Evolutionary conservation across 2,888 invertebrate species (phyloP), one percentile per base, ranked within the genome.

Genomic region (Hoplodrina blanda): DNA sequence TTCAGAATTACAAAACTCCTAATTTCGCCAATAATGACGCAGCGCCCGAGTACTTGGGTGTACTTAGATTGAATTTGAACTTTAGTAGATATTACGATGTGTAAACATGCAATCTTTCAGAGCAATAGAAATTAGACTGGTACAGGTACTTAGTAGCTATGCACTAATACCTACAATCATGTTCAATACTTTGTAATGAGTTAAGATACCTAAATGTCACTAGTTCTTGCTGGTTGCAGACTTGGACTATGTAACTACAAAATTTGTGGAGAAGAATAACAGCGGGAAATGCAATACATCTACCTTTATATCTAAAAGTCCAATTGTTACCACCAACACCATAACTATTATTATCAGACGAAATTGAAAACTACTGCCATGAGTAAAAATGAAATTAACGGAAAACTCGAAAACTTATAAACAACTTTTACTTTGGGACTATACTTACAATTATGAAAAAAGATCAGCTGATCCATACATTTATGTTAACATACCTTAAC

Each of bases 41-140:
- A 44, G 44, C 59, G 10, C 41, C 41, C 41, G 49, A 59, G 59
- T 76, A 56, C 25, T 55, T 67, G n/a, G 57, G 57, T 67, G 53
- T 59, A 67, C 53, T n/a, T 20, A 60, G 54, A 60, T 77, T 77
- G 55, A 60, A 77, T 77, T 69, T 77, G 70, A 69, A 73, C 77
- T 77, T 69, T 73, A 69, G 54, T 73, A 41, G 41, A 13, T 41
- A 55, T 77, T 69, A 13, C 50, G 69, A 76, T 73, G 73, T 73
- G 80, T 68, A 76, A 57, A 76, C 53, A 72, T 68, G 73, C 59
- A 62, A 78, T 75, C 54, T 72, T 37, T 78, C 44, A 53, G 76
- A 41, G 72, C 68, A 57, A 72, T 76, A 72, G 56, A 68, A 72
- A 72, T 72, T 56, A 72, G 75, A 57, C 17, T 25, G n/a, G 76